These are phyloP conservation scores for Oreotrochilus melanogaster DNA, from an alignment of 2,113 vertebrate species.

Conservation along the genomic window DNA sequence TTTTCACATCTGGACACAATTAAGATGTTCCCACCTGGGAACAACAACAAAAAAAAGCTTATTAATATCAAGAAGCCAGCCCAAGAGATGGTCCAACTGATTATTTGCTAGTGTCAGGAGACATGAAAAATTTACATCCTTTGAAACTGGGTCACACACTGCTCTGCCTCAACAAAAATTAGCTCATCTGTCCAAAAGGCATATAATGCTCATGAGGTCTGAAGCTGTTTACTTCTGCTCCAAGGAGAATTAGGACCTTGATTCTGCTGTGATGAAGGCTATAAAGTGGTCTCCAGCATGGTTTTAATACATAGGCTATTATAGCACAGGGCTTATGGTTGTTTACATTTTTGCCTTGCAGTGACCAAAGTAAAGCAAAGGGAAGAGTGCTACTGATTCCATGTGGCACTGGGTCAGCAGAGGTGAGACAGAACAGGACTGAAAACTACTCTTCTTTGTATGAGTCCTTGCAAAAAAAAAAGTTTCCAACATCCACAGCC, in stretches of 20 bases:
- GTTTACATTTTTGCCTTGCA: slow-evolving; percentile 40
- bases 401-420: slow-evolving; percentile 33
- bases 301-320: slow-evolving; percentile 26
- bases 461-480: not conserved
- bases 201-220: slow-evolving; percentile 24
- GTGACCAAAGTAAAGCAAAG: not conserved
- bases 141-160: slow-evolving; percentile 13
- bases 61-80: slow-evolving; percentile 13
- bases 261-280: not conserved
- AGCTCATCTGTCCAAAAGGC: slow-evolving; percentile 44
- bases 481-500: not conserved
- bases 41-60: not conserved
- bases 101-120: not conserved
- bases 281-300: slow-evolving; percentile 19
- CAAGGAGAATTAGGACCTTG: slow-evolving; percentile 16
- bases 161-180: slow-evolving; percentile 49
- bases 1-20: not conserved
- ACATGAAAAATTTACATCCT: slow-evolving; percentile 24
- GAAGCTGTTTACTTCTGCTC: slow-evolving; percentile 46
- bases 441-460: not conserved
- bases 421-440: not conserved
- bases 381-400: slow-evolving; percentile 10
- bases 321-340: not conserved
- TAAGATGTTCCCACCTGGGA: not conserved
- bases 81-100: not conserved